Evolutionary conservation across 1,140 invertebrate genomes (phyloP).

Genomic region (Neoseiulus cucumeris): DNA sequence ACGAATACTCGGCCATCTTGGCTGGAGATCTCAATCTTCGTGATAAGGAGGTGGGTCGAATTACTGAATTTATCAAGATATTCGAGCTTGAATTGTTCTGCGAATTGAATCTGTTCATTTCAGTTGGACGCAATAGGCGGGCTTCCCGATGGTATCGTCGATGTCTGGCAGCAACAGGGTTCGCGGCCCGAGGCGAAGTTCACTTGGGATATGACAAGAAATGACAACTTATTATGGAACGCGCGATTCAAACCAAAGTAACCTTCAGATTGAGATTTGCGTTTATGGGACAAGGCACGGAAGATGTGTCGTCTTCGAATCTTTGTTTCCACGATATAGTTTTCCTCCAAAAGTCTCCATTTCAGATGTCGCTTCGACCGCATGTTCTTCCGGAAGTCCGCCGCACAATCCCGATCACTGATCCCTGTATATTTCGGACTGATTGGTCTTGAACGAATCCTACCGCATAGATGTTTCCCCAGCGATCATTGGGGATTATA

Average conservation of each 20-base stretch:
- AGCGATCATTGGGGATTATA: conserved; percentile 42
- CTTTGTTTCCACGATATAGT: no score
- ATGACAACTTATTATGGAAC: conserved; percentile 28
- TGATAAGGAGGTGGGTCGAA: conserved; percentile 34
- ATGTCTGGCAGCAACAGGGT: conserved; percentile 37
- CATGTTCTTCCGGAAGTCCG: conserved; percentile 30
- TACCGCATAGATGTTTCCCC: conserved; percentile 34
- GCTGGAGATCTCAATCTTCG: conserved; percentile 40
- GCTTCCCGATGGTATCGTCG: conserved; percentile 30
- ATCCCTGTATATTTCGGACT: conserved; percentile 36
- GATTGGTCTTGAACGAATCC: conserved; percentile 34
- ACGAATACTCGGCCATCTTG: conserved; percentile 33
- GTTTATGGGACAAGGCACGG: no score
- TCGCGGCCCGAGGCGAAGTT: conserved; percentile 32
- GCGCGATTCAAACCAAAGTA: conserved; percentile 18
- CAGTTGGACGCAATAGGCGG: conserved; percentile 29
- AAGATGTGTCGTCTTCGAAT: no score
- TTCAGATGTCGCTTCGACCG: conserved; percentile 35
- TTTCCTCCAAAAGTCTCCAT: no score
- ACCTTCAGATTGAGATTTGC: no score
- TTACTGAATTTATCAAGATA: background rate
- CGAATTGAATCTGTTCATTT: conserved; percentile 14
- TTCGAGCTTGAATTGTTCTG: background rate
- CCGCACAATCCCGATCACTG: conserved; percentile 20
- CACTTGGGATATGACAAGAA: conserved; percentile 38